phyloP scores from a whole-genome alignment of 2,113 vertebrate species.

The Microcebus tavaratra region DNA sequence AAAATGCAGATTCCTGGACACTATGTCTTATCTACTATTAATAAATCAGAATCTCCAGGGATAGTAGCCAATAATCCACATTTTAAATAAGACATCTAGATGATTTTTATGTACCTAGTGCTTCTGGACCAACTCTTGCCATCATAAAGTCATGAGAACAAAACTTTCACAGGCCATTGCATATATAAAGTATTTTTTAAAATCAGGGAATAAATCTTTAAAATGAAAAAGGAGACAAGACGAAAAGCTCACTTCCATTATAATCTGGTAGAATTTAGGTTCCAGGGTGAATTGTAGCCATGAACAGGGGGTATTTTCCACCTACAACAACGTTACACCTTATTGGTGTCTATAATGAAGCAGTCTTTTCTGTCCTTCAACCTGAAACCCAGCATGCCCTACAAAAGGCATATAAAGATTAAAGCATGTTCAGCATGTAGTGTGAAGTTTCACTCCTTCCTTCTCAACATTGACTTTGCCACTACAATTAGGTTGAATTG shows the following conservation, averaged over 20 bases:
- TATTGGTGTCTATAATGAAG: neutral
- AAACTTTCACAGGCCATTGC: neutral
- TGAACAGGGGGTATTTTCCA: neutral
- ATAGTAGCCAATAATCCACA: neutral
- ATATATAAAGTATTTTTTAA: neutral
- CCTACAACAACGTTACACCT: neutral
- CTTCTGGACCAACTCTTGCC: neutral
- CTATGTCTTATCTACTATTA: neutral
- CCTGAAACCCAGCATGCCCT: neutral
- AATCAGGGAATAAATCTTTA: neutral
- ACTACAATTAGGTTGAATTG: neutral
- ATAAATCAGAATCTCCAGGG: neutral
- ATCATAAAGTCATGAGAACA: neutral
- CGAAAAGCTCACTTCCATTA: neutral
- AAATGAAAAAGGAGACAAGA: slow-evolving; percentile 8
- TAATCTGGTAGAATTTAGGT: neutral
- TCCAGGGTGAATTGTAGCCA: neutral
- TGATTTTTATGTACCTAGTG: neutral
- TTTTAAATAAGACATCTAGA: neutral
- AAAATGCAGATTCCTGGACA: neutral
- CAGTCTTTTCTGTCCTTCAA: neutral
- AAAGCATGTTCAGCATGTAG: neutral
- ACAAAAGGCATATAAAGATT: neutral
- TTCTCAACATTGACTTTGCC: neutral
- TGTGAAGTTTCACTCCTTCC: neutral